Percentiles rank a stretch among this genome's conserved stretches.
These are phyloP conservation scores for Chaetodon auriga DNA, from an alignment of 2,113 vertebrate species.

Conservation along the genomic window DNA sequence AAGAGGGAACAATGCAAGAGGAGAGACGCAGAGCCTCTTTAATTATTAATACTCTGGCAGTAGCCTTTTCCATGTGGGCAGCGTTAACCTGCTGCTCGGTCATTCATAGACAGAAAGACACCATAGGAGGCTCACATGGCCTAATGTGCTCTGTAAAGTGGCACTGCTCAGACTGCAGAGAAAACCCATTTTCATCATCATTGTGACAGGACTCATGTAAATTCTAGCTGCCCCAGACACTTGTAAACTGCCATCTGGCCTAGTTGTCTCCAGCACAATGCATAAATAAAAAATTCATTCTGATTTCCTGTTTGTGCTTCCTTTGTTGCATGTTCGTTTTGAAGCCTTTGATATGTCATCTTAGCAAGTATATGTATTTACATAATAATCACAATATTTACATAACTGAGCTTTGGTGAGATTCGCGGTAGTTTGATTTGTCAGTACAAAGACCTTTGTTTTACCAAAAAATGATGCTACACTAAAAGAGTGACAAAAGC, in stretches of 20 bases:
- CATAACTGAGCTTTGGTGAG: constrained; percentile 24
- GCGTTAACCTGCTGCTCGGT: constrained; percentile 79
- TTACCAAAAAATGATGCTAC: not conserved
- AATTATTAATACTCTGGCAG: constrained; percentile 80
- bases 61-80: constrained; percentile 60
- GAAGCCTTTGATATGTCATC: constrained; percentile 46
- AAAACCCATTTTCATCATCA: constrained; percentile 75
- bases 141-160: constrained; percentile 72
- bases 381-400: constrained; percentile 55
- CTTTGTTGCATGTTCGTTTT: constrained; percentile 47
- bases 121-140: constrained; percentile 53
- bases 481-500: not conserved
- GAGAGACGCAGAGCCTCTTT: constrained; percentile 68
- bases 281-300: constrained; percentile 43
- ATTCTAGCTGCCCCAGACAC: constrained; percentile 55
- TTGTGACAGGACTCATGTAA: constrained; percentile 58
- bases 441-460: constrained; percentile 27
- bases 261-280: constrained; percentile 45
- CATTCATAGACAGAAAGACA: constrained; percentile 60
- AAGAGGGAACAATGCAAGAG: constrained; percentile 63
- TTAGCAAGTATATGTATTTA: constrained; percentile 42
- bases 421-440: not conserved
- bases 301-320: constrained; percentile 36
- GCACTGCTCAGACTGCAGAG: constrained; percentile 49
- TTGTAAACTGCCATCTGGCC: constrained; percentile 68